phyloP scores from a whole-genome alignment of 2,888 invertebrate genomes.

The Lissonota sp. region DNA sequence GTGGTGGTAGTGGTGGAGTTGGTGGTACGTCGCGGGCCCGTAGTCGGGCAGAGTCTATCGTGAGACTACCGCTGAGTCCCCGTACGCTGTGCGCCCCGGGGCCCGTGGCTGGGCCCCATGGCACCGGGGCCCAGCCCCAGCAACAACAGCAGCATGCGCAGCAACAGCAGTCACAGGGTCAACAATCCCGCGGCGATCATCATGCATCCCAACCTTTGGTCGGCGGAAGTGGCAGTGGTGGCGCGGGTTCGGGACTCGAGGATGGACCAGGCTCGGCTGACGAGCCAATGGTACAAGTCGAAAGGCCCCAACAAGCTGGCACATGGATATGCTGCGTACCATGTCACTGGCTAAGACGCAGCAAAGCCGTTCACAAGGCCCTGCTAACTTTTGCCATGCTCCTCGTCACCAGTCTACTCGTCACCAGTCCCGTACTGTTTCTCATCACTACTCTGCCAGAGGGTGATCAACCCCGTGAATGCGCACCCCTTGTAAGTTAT shows the following conservation, averaged over 20 bases:
- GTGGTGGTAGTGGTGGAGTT: conserved; percentile 36
- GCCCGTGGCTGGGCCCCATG: conserved; percentile 72
- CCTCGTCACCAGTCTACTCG: conserved; percentile 86
- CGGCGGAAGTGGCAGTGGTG: conserved; percentile 60
- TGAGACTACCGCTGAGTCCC: conserved; percentile 77
- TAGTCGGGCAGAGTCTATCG: conserved; percentile 73
- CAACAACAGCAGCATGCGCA: conserved; percentile 57
- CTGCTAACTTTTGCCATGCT: conserved; percentile 86
- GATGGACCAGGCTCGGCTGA: conserved; percentile 73
- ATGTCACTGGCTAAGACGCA: conserved; percentile 86
- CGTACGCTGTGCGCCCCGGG: conserved; percentile 75
- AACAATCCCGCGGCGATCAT: conserved; percentile 58
- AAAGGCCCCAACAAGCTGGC: conserved; percentile 79
- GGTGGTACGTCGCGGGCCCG: conserved; percentile 66
- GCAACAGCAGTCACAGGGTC: conserved; percentile 38
- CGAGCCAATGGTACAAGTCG: conserved; percentile 80
- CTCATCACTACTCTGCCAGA: conserved; percentile 84
- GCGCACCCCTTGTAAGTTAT: conserved; percentile 78
- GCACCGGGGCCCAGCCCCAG: conserved; percentile 61
- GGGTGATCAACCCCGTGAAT: conserved; percentile 82
- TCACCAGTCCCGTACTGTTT: conserved; percentile 87
- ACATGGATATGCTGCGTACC: conserved; percentile 87
- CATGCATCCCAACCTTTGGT: conserved; percentile 55
- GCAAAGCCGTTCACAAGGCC: conserved; percentile 86
- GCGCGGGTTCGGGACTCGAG: conserved; percentile 64